phyloP scores from a whole-genome alignment of 2,888 invertebrate species.

The Azorinus chamasolen region DNA sequence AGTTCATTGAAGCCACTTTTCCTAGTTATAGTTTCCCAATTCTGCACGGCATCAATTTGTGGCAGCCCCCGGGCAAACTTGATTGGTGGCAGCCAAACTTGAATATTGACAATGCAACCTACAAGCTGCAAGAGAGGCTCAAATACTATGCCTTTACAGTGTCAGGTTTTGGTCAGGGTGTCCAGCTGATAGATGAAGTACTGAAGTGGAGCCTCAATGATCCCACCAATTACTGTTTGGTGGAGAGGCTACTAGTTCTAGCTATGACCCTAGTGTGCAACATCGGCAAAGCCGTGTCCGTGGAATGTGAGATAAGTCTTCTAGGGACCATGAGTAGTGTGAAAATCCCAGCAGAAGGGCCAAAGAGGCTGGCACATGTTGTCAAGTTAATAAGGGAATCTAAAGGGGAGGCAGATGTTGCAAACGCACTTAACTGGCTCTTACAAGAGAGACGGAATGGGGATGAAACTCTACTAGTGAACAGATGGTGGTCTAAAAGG shows the following conservation, averaged over 20 bases:
- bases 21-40: conserved; percentile 28
- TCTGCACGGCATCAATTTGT: conserved; percentile 44
- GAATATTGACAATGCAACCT: background rate
- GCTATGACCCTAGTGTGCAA: conserved; percentile 67
- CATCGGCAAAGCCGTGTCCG: conserved; percentile 58
- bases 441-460: conserved; percentile 41
- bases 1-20: conserved; percentile 65
- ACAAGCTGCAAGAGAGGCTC: conserved; percentile 43
- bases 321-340: conserved; percentile 52
- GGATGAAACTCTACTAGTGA: conserved; percentile 45
- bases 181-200: conserved; percentile 45
- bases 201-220: conserved; percentile 24
- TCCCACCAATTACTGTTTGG: conserved; percentile 33
- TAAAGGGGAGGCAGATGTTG: conserved; percentile 37
- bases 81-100: conserved; percentile 3
- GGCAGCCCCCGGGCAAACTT: conserved; percentile 40
- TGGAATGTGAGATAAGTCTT: conserved; percentile 47
- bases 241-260: conserved; percentile 71
- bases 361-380: conserved; percentile 49
- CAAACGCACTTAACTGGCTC: conserved; percentile 30
- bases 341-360: conserved; percentile 30
- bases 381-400: conserved; percentile 38
- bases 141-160: conserved; percentile 52
- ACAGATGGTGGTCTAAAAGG: conserved; percentile 45
- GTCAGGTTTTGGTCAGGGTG: conserved; percentile 36